Base-by-base conservation (phyloP, 1,140 invertebrate genomes). In the Drosophila kepulauana region DNA sequence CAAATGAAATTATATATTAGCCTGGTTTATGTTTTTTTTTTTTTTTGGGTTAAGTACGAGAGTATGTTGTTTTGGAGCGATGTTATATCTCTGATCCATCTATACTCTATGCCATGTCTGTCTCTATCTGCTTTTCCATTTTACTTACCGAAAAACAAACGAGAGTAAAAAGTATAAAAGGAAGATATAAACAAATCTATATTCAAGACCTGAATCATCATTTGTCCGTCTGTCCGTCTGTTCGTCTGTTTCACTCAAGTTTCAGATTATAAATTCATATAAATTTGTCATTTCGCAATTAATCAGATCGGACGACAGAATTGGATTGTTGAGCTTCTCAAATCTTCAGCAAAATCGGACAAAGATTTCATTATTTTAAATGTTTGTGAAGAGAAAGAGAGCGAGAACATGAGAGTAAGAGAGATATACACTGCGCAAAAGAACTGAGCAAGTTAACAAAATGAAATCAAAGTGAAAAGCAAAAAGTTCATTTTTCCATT, bases 121-220 rank as follows among this genome's bases (percentile, higher is more conserved):
- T 13, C 51, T 58, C 62, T 67, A 20, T 45, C 20, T 52, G 28
- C 20, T 43, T 45, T 66, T 35, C 30, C 16, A 3, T n/a, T 70
- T 77, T 90, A 90, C 86, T 89, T 90, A 89, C 86, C 81, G 61
- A 54, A 90, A 81, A 88, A 63, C 69, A 86, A 82, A 88, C 63
- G 63, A 82, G 67, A 80, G 75, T 63, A 79, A 57, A 52, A 28
- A 5, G 30, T 33, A 6, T 35, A 13, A 52, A 46, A 84, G 66
- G 69, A 84, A 77, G 67, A 76, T 85, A 81, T 75, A 69, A 46
- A 10, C 67, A 81, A 69, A n/a, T 33, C 4, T 33, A 33, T 7
- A 33, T 33, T 7, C 10, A 3, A 38, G 8, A 10, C 35, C 7
- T 10, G 35, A 8, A 38, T 38, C 35, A 38, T 38, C 5, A 38